phyloP scores from a whole-genome alignment of 1,140 invertebrate species.

The Pseudomyrmex gracilis region DNA sequence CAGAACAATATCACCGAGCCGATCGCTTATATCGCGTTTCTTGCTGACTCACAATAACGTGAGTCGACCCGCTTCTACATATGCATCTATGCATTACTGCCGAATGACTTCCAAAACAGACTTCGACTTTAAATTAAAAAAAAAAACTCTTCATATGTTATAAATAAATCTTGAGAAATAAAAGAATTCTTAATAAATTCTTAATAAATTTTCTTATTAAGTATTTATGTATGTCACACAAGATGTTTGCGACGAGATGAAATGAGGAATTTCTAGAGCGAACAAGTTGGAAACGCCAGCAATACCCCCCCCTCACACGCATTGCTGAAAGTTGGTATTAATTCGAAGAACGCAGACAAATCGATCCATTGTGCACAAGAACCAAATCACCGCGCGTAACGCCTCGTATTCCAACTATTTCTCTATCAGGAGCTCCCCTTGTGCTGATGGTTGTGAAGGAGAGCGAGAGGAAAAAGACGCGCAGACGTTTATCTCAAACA shows the following conservation, averaged over 20 bases:
- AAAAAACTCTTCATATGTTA: no score
- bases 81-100: no score
- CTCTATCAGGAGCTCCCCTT: constrained; percentile 60
- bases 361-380: constrained; percentile 67
- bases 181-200: no score
- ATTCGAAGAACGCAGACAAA: constrained; percentile 62
- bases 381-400: constrained; percentile 69
- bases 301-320: constrained; percentile 4
- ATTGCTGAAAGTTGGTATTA: background rate
- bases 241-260: background rate
- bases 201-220: no score
- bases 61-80: no score
- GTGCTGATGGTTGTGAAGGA: constrained; percentile 19
- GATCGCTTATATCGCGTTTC: no score
- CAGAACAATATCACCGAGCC: no score
- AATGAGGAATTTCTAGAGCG: background rate
- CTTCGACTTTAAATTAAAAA: no score
- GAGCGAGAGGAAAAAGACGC: constrained; percentile 58
- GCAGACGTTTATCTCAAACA: constrained; percentile 56
- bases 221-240: no score
- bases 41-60: no score
- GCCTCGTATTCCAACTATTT: constrained; percentile 72
- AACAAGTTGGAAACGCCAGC: background rate
- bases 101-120: no score
- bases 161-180: no score